Percentiles rank a stretch among this genome's conserved stretches.
phyloP scores from a whole-genome alignment of 2,888 invertebrate genomes.

The Trissonchulus latispiculum region DNA sequence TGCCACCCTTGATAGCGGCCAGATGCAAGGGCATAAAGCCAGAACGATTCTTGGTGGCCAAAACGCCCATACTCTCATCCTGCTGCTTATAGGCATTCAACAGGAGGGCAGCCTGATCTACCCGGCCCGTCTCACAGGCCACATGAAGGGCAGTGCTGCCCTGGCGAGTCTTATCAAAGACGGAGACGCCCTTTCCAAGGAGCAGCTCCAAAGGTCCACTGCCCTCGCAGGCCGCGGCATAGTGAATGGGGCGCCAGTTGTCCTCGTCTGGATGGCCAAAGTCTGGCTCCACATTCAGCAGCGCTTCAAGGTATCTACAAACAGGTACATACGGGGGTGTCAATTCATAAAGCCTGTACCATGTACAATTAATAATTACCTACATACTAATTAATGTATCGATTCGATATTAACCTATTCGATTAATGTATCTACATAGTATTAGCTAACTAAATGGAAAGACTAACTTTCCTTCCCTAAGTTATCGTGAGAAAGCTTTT shows the following conservation, averaged over 20 bases:
- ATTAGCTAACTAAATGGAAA: too few species aligned
- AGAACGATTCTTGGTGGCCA: not conserved
- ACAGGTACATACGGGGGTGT: too few species aligned
- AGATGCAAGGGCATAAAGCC: not conserved
- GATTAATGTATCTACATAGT: too few species aligned
- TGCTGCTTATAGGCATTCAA: slow-evolving; percentile 29
- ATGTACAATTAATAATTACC: too few species aligned
- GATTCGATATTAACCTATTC: too few species aligned
- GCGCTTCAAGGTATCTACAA: slow-evolving; percentile 41
- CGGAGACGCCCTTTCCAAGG: slow-evolving; percentile 34
- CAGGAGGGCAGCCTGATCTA: slow-evolving; percentile 46
- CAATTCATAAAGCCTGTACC: too few species aligned
- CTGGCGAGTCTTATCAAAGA: slow-evolving; percentile 28
- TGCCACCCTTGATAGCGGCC: not conserved
- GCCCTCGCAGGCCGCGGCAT: slow-evolving; percentile 51
- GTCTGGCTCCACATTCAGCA: slow-evolving; percentile 48
- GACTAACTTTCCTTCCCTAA: too few species aligned
- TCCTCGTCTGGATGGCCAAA: slow-evolving; percentile 47
- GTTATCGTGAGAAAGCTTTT: too few species aligned
- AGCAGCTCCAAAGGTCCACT: slow-evolving; percentile 48
- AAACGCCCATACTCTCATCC: not conserved
- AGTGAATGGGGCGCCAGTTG: slow-evolving; percentile 50
- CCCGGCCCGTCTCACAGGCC: slow-evolving; percentile 45
- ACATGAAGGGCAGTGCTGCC: slow-evolving; percentile 48
- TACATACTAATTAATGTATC: too few species aligned